Evolutionary conservation across 2,113 vertebrate genomes (phyloP), one percentile per base, ranked within the genome.

Genomic region (Gobius niger): DNA sequence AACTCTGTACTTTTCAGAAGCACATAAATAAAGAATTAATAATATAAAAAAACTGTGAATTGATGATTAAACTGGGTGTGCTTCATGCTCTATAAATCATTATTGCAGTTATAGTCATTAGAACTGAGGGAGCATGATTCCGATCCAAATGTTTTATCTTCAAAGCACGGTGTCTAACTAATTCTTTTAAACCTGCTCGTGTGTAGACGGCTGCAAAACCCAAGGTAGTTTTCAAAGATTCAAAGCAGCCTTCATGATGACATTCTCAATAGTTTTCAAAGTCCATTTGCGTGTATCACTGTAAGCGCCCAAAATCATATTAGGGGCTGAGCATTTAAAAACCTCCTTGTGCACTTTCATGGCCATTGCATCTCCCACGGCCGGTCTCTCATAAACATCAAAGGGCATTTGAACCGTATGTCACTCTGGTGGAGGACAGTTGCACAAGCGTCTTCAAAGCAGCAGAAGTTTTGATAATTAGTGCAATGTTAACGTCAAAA

Each of bases 361-460:
- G 80, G 74, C 81, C 73, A 72, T 74, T 53, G 46, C 62, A 52
- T 82, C 72, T 78, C 75, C 81, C 64, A 57, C 24, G 24, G 24
- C 63, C 59, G 70, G 72, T 81, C 76, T 75, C 57, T 42, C 8
- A 51, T 67, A 50, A 57, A 76, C 80, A 89, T 90, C 87, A 91
- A 93, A 92, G 85, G 71, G 78, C 73, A 82, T 86, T 75, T 80
- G 78, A 91, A 82, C 78, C 70, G 85, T 84, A 75, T 89, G 88
- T 90, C 82, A 81, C 68, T 76, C 72, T 69, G 47, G 54, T 16
- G 65, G 40, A 80, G 73, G 73, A 83, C 41, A 72, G 77, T 73
- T 84, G 70, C 84, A 73, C 68, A 78, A 83, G 79, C 67, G 52
- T 82, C 86, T 89, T 91, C 87, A 92, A 91, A 90, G 85, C 67